phyloP scores from a whole-genome alignment of 2,797 vertebrate species.

The Chrosomus eos region DNA sequence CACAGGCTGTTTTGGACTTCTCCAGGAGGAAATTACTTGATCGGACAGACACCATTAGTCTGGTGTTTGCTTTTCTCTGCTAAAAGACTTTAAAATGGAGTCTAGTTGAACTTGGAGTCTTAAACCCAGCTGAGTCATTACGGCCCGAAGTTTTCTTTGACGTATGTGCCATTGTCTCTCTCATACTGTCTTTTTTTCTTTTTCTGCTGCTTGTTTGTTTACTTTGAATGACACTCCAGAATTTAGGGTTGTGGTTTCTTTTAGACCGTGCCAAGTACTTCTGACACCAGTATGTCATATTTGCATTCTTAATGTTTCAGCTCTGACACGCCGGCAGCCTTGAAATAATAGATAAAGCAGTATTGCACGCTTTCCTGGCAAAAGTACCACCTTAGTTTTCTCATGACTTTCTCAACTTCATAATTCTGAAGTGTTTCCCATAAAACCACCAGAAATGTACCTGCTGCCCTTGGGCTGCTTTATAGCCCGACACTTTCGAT shows the following conservation, averaged over 20 bases:
- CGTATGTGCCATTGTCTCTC: slow-evolving; percentile 63
- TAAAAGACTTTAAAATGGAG: slow-evolving; percentile 39
- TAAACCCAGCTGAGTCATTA: slow-evolving; percentile 37
- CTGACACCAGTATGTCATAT: not conserved
- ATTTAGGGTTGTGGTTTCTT: slow-evolving; percentile 7
- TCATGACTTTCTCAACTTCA: not conserved
- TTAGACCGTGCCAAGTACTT: slow-evolving; percentile 20
- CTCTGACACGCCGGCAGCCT: slow-evolving; percentile 1
- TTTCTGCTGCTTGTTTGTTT: slow-evolving; percentile 29
- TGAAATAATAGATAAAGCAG: not conserved
- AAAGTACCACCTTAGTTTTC: not conserved
- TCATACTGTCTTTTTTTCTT: not conserved
- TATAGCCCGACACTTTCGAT: not conserved
- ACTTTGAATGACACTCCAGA: slow-evolving; percentile 24
- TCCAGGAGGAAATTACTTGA: slow-evolving; percentile 32
- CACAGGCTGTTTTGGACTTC: slow-evolving; percentile 43
- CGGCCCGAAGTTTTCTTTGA: slow-evolving; percentile 54
- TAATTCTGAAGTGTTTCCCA: not conserved
- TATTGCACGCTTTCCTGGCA: slow-evolving; percentile 9
- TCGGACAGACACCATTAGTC: not conserved
- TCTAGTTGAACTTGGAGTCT: slow-evolving; percentile 38
- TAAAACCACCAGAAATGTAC: not conserved
- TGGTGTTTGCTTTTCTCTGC: slow-evolving; percentile 19
- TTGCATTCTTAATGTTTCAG: slow-evolving; percentile 1
- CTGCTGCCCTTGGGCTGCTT: not conserved